Base-by-base conservation (phyloP, 2,113 vertebrate species). In the Gnathonemus longibarbis region DNA sequence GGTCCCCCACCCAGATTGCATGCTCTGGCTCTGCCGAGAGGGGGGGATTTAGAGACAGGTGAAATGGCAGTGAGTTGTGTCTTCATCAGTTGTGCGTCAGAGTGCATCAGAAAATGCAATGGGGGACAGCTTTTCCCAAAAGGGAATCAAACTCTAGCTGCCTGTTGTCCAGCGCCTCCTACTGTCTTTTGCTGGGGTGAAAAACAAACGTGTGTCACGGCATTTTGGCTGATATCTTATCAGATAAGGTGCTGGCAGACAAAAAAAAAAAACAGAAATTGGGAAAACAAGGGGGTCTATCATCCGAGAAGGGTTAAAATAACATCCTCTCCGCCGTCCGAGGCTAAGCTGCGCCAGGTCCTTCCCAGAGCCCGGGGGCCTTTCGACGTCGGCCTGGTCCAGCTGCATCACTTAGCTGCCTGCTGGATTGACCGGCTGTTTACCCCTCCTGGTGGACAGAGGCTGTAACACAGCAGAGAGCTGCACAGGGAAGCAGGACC, bases 401-500 rank as follows among this genome's bases (percentile, higher is more conserved):
- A 31, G 62, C 62, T 13, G 62, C 10, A 5, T 86, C 58, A 58
- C 56, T 74, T 42, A 19, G 24, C 42, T 39, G 39, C 35, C 42
- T 85, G 52, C 58, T 70, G 84, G 35, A 89, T 95, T 96, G 94
- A 92, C 95, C 94, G 94, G 96, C 94, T 96, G 95, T 96, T 96
- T 96, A 96, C 96, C 92, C 96, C 96, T 96, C 96, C 96, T 96
- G 94, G 95, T 96, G 96, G 96, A 92, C 94, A 91, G 86, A 95
- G 89, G 90, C 52, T 95, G 96, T 92, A 96, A 94, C 94, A 95
- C 96, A 96, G 74, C 93, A 93, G 88, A 3, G 87, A 31, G 50
- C 31, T 90, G 24, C 7, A 46, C 53, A 19, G 19, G 10, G 10
- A 53, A 45, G 35, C 89, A n/a, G n/a, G 24, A 17, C n/a, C 0